Percentiles rank a stretch among this genome's conserved stretches.
phyloP scores from a whole-genome alignment of 2,113 vertebrate genomes.

The Sceloporus undulatus region DNA sequence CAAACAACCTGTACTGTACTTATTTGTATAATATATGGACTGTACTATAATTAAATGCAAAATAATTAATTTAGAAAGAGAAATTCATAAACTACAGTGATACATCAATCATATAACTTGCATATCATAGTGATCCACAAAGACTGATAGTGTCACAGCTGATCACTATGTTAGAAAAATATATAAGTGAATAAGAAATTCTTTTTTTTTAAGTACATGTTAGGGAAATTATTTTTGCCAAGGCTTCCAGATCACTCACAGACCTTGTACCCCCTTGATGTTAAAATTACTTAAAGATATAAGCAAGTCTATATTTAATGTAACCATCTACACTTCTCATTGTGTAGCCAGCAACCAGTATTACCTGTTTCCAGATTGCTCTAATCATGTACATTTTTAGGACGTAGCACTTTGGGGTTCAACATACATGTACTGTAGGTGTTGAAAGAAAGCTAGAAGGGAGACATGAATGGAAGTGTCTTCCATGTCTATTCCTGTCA shows the following conservation, averaged over 20 bases:
- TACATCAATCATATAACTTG: conserved; percentile 26
- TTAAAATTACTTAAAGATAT: background rate
- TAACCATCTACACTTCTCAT: background rate
- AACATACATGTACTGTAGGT: background rate
- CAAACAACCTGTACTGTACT: no score
- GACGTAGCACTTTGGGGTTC: background rate
- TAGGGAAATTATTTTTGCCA: background rate
- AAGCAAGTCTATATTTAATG: background rate
- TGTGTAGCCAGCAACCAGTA: no score
- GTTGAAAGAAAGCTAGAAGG: conserved; percentile 7
- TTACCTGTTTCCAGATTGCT: background rate
- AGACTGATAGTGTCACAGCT: conserved; percentile 19
- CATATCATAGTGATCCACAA: background rate
- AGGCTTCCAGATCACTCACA: background rate
- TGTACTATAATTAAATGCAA: background rate
- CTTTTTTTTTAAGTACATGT: accelerated
- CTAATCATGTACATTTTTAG: background rate
- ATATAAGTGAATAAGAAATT: conserved; percentile 21
- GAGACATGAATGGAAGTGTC: background rate
- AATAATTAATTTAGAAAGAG: background rate
- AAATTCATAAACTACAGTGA: background rate
- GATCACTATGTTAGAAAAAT: conserved; percentile 26
- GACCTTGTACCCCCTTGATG: background rate
- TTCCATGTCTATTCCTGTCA: background rate
- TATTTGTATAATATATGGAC: no score